A percentile compares a stretch with the other conserved stretches of the same genome.
These are phyloP conservation scores for Dromius quadrimaculatus DNA, from an alignment of 2,888 invertebrate genomes.

Conservation along the genomic window DNA sequence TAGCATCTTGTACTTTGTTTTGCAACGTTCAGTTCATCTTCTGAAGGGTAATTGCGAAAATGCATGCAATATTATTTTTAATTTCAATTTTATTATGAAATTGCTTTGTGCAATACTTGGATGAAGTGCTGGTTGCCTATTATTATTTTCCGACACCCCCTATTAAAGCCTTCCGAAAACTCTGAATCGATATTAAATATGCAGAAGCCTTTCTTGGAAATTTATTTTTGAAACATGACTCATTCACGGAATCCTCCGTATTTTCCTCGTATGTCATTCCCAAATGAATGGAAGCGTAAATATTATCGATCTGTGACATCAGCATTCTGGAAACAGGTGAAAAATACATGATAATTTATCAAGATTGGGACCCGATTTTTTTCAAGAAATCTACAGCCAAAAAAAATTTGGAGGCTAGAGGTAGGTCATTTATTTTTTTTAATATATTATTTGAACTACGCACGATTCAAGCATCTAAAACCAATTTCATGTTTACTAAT, in stretches of 20 bases:
- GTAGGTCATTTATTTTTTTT: slow-evolving; percentile 13
- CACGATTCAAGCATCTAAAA: too few relatives aligned
- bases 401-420: too few relatives aligned
- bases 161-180: slow-evolving; percentile 5
- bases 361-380: neutral
- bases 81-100: too few relatives aligned
- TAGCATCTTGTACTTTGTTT: slow-evolving; percentile 34
- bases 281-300: slow-evolving; percentile 22
- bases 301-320: slow-evolving; percentile 21
- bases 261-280: slow-evolving; percentile 25
- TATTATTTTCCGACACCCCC: too few relatives aligned
- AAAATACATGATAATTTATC: slow-evolving; percentile 21
- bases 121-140: too few relatives aligned
- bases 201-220: slow-evolving; percentile 5
- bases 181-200: slow-evolving; percentile 17
- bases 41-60: too few relatives aligned
- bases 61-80: too few relatives aligned
- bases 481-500: too few relatives aligned
- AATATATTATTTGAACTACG: neutral
- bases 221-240: slow-evolving; percentile 16
- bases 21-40: too few relatives aligned
- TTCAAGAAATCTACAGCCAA: slow-evolving; percentile 18
- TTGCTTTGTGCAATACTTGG: too few relatives aligned
- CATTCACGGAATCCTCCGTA: slow-evolving; percentile 14
- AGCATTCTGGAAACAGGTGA: slow-evolving; percentile 15